Conservation (phyloP, 2,113 vertebrate genomes). For the Lagopus muta region DNA sequence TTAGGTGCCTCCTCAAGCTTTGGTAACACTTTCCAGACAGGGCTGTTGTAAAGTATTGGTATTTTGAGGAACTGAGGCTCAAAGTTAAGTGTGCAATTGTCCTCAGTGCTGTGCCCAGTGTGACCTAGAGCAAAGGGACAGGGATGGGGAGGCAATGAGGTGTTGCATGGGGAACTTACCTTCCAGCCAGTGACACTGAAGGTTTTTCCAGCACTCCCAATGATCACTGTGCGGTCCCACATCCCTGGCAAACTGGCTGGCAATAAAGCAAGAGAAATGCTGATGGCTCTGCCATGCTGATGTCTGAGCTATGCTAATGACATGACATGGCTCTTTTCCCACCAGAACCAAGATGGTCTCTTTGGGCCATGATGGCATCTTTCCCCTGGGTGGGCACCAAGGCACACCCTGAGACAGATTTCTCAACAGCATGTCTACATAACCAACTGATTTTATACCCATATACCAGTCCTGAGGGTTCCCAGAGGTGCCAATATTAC, state of each 20-base stretch:
- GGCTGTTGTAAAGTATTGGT: not conserved
- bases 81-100: not conserved
- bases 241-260: slow-evolving; percentile 92
- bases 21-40: not conserved
- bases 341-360: rapidly evolving
- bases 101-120: rapidly evolving
- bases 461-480: not conserved
- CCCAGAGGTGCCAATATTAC: not conserved
- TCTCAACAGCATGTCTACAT: not conserved
- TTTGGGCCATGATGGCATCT: not conserved
- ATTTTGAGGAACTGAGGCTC: not conserved
- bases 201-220: slow-evolving; percentile 92
- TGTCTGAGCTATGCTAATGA: not conserved
- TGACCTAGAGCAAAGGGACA: not conserved
- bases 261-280: not conserved
- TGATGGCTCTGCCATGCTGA: rapidly evolving
- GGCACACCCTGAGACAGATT: not conserved
- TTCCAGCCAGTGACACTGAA: slow-evolving; percentile 97
- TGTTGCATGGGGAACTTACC: slow-evolving; percentile 67
- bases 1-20: not conserved
- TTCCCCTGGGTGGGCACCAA: not conserved
- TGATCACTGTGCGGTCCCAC: slow-evolving; percentile 92
- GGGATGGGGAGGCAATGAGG: not conserved
- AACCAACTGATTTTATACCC: not conserved
- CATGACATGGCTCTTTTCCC: not conserved